Evolutionary conservation across 64 coral and sea anemone species (phyloP).

Genomic region (Cladopsammia gracilis): DNA sequence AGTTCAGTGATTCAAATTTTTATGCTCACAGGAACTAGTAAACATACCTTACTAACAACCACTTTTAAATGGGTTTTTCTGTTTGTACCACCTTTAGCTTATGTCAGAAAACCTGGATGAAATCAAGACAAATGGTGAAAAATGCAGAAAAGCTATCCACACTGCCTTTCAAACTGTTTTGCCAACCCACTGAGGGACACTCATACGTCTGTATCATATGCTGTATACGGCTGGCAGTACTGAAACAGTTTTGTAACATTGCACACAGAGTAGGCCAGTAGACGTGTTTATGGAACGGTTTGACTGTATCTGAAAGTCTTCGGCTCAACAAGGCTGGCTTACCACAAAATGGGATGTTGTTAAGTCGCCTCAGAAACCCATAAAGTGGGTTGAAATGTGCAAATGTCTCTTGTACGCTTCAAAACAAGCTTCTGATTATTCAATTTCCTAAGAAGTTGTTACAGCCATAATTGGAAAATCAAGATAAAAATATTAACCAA

Average conservation of each 20-base stretch:
- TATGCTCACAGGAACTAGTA: no score
- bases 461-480: no score
- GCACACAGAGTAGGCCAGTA: no score
- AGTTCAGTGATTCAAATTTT: no score
- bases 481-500: no score
- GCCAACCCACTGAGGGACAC: slow-evolving; percentile 37
- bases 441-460: no score
- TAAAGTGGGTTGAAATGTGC: no score
- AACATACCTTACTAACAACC: background rate
- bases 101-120: slow-evolving; percentile 54
- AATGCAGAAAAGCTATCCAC: slow-evolving; percentile 58
- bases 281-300: no score
- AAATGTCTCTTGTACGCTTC: no score
- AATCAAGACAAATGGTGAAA: slow-evolving; percentile 71
- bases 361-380: no score
- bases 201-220: background rate
- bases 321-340: background rate
- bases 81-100: background rate
- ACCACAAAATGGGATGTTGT: background rate
- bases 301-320: no score
- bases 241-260: background rate
- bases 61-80: background rate
- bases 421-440: no score
- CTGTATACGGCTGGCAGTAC: background rate
- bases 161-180: slow-evolving; percentile 71